These are phyloP conservation scores for Rhopalosiphum padi DNA, from an alignment of 1,140 invertebrate species.

Conservation along the genomic window DNA sequence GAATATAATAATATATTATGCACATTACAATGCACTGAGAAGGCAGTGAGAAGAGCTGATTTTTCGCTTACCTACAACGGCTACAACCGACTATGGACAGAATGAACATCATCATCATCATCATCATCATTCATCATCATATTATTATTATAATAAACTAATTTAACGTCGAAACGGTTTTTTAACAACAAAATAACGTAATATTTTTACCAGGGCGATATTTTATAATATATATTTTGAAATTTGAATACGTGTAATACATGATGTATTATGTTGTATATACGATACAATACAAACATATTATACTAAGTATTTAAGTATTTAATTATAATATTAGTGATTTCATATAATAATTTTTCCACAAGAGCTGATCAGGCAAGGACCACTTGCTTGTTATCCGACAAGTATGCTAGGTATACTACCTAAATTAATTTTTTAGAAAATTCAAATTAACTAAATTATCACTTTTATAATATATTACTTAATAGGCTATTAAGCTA, in stretches of 20 bases:
- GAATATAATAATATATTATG: constrained; percentile 7
- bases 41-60: neutral
- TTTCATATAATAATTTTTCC: neutral
- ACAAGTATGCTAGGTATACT: neutral
- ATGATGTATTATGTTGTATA: neutral
- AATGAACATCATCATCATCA: neutral
- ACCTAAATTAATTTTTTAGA: neutral
- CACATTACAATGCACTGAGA: neutral
- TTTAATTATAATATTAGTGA: neutral
- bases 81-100: neutral
- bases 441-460: neutral
- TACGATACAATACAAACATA: neutral
- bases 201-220: neutral
- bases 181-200: neutral
- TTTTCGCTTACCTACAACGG: neutral
- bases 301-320: too few relatives aligned
- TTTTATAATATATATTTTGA: neutral
- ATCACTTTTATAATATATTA: neutral
- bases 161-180: neutral
- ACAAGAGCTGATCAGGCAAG: neutral
- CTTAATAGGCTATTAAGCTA: too few relatives aligned
- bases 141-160: neutral
- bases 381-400: too few relatives aligned
- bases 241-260: neutral
- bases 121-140: too few relatives aligned